Evolutionary conservation across 2,888 invertebrate genomes (phyloP), one percentile per base, ranked within the genome.

Genomic region (Steinernema hermaphroditum): DNA sequence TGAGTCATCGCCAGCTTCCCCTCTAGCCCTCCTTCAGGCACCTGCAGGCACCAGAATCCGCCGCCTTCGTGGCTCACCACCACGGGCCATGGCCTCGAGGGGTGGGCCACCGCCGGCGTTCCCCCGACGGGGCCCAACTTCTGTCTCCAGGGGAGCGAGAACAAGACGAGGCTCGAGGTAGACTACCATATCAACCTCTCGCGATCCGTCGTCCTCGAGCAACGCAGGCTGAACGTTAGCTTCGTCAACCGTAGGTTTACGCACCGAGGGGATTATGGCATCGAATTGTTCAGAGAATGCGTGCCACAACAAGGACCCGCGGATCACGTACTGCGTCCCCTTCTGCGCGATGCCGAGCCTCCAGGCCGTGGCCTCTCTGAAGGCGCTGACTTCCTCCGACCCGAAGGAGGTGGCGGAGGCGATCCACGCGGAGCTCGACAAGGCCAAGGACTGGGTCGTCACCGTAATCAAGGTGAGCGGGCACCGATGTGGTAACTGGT

Each of bases 51-150:
- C 19, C 22, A 41, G 24, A 44, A 24, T 22, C 22, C 37, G 6
- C 69, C 69, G 12, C 41, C 69, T 14, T 43, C 69, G 1, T 69
- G 69, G 69, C 69, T 69, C 19, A 69, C 69, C 41, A 43, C 69
- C 43, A 69, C 8, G 24, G 69, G 41, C 6, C 69, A 44, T n/a
- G 69, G 69, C 8, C 69, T 69, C n/a, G 22, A 16, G 4, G 44
- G 44, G 1, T 69, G 69, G 69, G 69, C 37, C 69, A 69, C 69
- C 24, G 69, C 69, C 6, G 69, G 69, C 8, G 41, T 37, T 4
- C 43, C 69, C 14, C 69, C 69, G 1, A 41, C 43, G 19, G 69
- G 69, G 19, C 69, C 69, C 1, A 69, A 69, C 69, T 69, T 69
- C 69, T 69, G 69, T 19, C 69, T 69, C 12, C 69, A 69, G 43